Percentiles rank a stretch among this genome's conserved stretches.
Conservation (phyloP, 2,797 vertebrate genomes). For the Sparus aurata region DNA sequence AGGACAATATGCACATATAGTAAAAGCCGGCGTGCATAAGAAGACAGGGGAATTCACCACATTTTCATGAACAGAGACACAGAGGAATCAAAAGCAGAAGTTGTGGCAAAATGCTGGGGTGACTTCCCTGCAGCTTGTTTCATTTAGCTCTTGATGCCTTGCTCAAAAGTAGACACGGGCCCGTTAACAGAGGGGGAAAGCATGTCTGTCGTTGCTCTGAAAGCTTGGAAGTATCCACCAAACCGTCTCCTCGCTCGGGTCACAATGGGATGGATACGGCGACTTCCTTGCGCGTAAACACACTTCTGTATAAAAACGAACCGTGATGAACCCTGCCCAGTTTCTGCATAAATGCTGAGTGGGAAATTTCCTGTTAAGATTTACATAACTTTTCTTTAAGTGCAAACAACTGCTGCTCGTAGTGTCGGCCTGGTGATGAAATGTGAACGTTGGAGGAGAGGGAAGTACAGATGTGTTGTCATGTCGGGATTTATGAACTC, state of each 20-base stretch:
- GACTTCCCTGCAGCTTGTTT: constrained; percentile 58
- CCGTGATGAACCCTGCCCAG: not conserved
- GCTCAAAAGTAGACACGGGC: constrained; percentile 29
- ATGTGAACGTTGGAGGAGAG: constrained; percentile 35
- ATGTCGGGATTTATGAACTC: constrained; percentile 1
- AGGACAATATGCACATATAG: constrained; percentile 17
- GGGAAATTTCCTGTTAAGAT: constrained; percentile 40
- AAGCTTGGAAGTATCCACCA: not conserved
- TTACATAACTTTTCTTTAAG: constrained; percentile 16
- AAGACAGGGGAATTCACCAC: constrained; percentile 21
- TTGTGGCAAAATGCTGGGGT: constrained; percentile 34
- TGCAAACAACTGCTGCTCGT: not conserved
- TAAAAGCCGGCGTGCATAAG: constrained; percentile 34
- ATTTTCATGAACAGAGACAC: constrained; percentile 40
- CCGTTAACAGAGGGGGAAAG: constrained; percentile 2
- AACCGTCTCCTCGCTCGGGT: not conserved
- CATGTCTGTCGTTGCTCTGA: not conserved
- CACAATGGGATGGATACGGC: not conserved
- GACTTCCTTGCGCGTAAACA: constrained; percentile 15
- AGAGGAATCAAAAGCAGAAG: constrained; percentile 75
- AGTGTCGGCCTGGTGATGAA: not conserved
- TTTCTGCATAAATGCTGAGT: constrained; percentile 17
- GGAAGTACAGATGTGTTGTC: constrained; percentile 48
- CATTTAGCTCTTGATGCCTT: constrained; percentile 36
- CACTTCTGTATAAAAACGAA: constrained; percentile 23